Evolutionary conservation across 2,113 vertebrate species (phyloP).

Genomic region (Bubalus kerabau): DNA sequence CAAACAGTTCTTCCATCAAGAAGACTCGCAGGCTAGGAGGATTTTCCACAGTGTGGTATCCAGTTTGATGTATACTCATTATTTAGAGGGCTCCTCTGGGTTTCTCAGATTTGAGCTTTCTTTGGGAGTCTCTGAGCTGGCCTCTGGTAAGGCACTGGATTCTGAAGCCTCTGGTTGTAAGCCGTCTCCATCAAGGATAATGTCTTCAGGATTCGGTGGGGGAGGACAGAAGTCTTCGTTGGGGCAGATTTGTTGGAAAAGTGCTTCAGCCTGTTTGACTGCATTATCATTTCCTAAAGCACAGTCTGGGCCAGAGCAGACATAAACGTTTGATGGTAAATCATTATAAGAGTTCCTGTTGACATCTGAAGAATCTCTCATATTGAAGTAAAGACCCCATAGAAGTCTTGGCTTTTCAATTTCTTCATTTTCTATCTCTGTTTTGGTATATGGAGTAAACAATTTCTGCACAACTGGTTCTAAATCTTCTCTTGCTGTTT

Average conservation of each 20-base stretch:
- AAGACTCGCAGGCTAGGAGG: background rate
- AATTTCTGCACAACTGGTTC: too few species aligned
- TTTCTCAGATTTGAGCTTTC: slow-evolving; percentile 38
- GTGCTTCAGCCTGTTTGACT: slow-evolving; percentile 82
- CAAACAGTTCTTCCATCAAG: slow-evolving; percentile 9
- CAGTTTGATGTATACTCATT: background rate
- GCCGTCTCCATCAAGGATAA: slow-evolving; percentile 88
- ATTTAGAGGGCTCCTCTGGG: slow-evolving; percentile 53
- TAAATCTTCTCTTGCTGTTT: too few species aligned
- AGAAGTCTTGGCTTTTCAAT: too few species aligned
- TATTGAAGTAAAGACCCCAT: too few species aligned
- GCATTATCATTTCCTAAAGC: too few species aligned
- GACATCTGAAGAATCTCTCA: too few species aligned
- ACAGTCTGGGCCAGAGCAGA: too few species aligned
- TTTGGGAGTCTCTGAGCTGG: slow-evolving; percentile 57
- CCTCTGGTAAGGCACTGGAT: slow-evolving; percentile 59
- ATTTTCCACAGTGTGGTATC: background rate
- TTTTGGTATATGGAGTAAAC: too few species aligned
- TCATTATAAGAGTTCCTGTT: too few species aligned
- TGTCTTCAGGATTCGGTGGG: slow-evolving; percentile 94
- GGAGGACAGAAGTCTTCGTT: slow-evolving; percentile 93
- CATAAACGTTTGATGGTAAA: too few species aligned
- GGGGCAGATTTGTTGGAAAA: slow-evolving; percentile 90
- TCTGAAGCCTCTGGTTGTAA: slow-evolving; percentile 71
- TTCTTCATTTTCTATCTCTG: too few species aligned